phyloP scores from a whole-genome alignment of 2,888 invertebrate species.

The Cenopis cana region DNA sequence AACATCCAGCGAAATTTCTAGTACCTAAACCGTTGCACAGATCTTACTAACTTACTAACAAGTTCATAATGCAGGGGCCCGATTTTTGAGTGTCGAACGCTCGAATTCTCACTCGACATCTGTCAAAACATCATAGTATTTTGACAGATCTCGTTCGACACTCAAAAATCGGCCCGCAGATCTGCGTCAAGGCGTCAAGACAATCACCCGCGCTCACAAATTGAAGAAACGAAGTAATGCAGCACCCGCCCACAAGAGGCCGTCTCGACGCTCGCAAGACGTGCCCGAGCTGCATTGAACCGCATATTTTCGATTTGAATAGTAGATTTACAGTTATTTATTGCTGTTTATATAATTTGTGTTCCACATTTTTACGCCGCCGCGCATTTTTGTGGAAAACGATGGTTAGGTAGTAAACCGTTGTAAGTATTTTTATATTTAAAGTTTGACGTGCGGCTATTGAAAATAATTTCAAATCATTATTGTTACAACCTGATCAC shows the following conservation, averaged over 20 bases:
- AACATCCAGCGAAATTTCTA: not conserved
- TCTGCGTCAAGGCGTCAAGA: too few species aligned
- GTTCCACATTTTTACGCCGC: constrained; percentile 13
- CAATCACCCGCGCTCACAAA: constrained; percentile 59
- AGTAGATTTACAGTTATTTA: constrained; percentile 32
- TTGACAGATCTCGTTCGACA: too few species aligned
- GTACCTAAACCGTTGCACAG: not conserved
- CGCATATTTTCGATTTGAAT: constrained; percentile 35
- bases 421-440: not conserved
- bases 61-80: too few species aligned
- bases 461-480: not conserved
- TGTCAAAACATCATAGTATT: too few species aligned
- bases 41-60: not conserved
- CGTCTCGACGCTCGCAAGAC: constrained; percentile 54
- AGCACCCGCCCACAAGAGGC: constrained; percentile 63
- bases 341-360: constrained; percentile 25
- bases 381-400: not conserved
- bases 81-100: too few species aligned
- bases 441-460: not conserved
- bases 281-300: constrained; percentile 37
- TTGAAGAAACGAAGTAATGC: constrained; percentile 69
- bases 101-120: too few species aligned
- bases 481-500: not conserved
- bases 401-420: not conserved
- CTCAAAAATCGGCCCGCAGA: too few species aligned